These are phyloP conservation scores for Brachyhypopomus occidentalis DNA, from an alignment of 2,113 vertebrate species.

Conservation along the genomic window DNA sequence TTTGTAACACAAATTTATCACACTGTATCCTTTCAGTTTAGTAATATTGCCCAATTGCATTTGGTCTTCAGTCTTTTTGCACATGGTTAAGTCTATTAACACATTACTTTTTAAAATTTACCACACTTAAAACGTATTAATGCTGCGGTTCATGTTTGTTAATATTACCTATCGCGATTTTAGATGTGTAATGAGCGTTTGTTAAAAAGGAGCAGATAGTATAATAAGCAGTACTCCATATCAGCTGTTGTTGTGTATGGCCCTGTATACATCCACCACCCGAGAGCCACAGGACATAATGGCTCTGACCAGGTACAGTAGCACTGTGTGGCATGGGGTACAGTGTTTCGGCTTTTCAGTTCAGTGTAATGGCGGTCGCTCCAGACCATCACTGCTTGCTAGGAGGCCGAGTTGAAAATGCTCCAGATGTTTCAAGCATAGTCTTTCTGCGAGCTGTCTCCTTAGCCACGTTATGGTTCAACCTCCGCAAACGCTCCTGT, in stretches of 20 bases:
- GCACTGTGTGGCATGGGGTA: neutral
- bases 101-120: too few relatives aligned
- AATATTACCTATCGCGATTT: neutral
- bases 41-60: too few relatives aligned
- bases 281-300: neutral
- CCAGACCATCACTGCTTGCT: constrained; percentile 74
- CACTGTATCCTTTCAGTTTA: too few relatives aligned
- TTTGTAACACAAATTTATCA: too few relatives aligned
- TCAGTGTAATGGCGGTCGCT: neutral
- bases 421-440: constrained; percentile 86
- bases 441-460: constrained; percentile 89
- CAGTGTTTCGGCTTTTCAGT: neutral
- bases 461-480: constrained; percentile 94
- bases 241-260: constrained; percentile 2
- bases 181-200: neutral
- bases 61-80: too few relatives aligned
- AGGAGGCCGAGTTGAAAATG: constrained; percentile 81
- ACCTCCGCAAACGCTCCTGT: constrained; percentile 86
- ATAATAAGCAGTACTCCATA: neutral
- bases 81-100: too few relatives aligned
- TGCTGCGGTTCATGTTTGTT: neutral
- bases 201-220: neutral
- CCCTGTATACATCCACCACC: neutral
- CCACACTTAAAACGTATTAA: too few relatives aligned
- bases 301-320: neutral